Percentiles rank a stretch among this genome's conserved stretches.
phyloP scores from a whole-genome alignment of 2,888 invertebrate species.

The Xestia rhomboidea region DNA sequence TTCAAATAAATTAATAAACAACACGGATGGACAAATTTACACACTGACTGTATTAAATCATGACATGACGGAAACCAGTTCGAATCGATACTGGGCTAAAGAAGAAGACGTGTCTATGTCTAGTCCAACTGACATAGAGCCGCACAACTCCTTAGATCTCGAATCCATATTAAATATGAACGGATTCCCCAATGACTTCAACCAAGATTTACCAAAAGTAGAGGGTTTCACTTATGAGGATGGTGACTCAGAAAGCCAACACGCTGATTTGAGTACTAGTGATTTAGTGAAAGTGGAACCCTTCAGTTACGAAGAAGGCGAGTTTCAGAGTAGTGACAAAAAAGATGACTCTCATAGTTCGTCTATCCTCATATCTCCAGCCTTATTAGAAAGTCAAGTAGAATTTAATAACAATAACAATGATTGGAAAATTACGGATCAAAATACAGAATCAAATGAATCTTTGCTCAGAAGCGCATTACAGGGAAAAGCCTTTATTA shows the following conservation, averaged over 20 bases:
- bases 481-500: slow-evolving; percentile 93
- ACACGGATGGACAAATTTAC: slow-evolving; percentile 95
- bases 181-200: slow-evolving; percentile 91
- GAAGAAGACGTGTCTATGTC: slow-evolving; percentile 92
- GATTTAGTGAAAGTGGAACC: slow-evolving; percentile 89
- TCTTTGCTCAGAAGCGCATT: slow-evolving; percentile 95
- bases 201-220: slow-evolving; percentile 92
- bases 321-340: slow-evolving; percentile 83
- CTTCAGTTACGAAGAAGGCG: slow-evolving; percentile 84
- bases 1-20: slow-evolving; percentile 89
- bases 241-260: slow-evolving; percentile 94
- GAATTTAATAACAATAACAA: slow-evolving; percentile 94
- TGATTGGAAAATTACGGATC: slow-evolving; percentile 95
- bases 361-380: slow-evolving; percentile 87
- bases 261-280: slow-evolving; percentile 92
- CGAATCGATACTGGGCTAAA: slow-evolving; percentile 92
- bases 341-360: slow-evolving; percentile 86
- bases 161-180: slow-evolving; percentile 95
- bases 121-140: slow-evolving; percentile 91
- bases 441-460: slow-evolving; percentile 93
- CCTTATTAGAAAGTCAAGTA: slow-evolving; percentile 87
- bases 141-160: slow-evolving; percentile 92
- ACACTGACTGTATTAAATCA: slow-evolving; percentile 96
- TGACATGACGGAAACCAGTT: slow-evolving; percentile 92
- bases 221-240: slow-evolving; percentile 94